phyloP scores from a whole-genome alignment of 23 tunicate genomes.

The Phallusia fumigata region DNA sequence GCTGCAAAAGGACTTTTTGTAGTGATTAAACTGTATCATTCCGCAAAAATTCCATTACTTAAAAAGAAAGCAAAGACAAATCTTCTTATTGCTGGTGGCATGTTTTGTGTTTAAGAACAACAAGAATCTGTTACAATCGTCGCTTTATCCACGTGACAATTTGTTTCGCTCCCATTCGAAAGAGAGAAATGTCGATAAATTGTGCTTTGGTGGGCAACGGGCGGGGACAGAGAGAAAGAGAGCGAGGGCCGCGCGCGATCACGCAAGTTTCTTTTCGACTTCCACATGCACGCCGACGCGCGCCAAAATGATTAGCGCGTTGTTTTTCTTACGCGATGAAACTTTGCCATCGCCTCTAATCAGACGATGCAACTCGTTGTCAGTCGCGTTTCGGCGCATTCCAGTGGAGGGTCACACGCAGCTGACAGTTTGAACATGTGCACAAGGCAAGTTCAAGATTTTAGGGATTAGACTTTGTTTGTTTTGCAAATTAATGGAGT shows the following conservation, averaged over 20 bases:
- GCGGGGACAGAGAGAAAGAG: no score
- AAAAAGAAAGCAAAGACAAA: no score
- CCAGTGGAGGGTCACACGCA: not conserved
- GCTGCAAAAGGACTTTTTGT: no score
- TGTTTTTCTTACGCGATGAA: conserved; percentile 16
- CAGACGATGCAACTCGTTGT: not conserved
- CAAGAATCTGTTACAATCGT: no score
- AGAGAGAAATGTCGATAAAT: not conserved
- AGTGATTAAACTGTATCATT: no score
- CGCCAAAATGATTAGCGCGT: conserved; percentile 19
- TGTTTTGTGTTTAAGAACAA: no score
- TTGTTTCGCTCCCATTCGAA: conserved; percentile 11
- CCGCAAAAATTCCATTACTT: no score
- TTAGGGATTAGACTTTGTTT: not conserved
- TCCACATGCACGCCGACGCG: conserved; percentile 10
- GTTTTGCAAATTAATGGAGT: not conserved
- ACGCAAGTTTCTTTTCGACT: not conserved
- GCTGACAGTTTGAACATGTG: no score
- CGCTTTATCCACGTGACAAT: not conserved
- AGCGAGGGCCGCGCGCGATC: not conserved
- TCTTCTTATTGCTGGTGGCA: no score
- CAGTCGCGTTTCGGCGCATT: not conserved
- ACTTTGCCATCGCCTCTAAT: conserved; percentile 9
- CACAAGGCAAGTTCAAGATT: not conserved
- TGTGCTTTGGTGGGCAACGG: not conserved